These are phyloP conservation scores for Morinoia aosen DNA, from an alignment of 2,888 invertebrate genomes.

Conservation along the genomic window DNA sequence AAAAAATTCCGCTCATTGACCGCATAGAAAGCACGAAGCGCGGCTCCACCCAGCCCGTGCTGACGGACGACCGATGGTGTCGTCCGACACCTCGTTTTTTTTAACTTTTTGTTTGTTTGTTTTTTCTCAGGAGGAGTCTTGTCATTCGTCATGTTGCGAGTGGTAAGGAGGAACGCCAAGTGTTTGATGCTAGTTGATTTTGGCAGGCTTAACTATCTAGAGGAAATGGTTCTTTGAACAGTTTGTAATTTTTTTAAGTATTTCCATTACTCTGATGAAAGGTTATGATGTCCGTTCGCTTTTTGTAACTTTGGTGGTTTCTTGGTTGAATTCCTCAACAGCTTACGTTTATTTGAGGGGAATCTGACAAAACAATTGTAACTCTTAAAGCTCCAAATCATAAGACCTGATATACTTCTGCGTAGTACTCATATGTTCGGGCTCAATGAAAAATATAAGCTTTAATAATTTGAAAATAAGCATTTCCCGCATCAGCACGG, in stretches of 20 bases:
- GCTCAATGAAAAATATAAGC: too few species aligned
- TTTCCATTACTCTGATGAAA: background rate
- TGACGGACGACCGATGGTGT: background rate
- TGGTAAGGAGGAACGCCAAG: background rate
- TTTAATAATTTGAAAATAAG: too few species aligned
- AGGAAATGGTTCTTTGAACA: background rate
- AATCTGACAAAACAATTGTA: too few species aligned
- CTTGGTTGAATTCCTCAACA: too few species aligned
- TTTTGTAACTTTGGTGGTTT: background rate
- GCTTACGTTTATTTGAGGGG: too few species aligned
- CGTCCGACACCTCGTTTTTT: constrained; percentile 1
- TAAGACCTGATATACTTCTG: too few species aligned
- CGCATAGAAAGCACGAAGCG: background rate
- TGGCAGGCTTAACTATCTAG: background rate
- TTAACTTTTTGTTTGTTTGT: background rate
- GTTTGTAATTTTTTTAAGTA: background rate
- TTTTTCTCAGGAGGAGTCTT: background rate
- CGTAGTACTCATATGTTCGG: too few species aligned
- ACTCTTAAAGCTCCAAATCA: too few species aligned
- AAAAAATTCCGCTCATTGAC: background rate
- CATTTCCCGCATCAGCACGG: too few species aligned
- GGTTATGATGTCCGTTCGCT: background rate
- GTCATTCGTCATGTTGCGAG: constrained; percentile 39
- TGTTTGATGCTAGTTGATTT: background rate
- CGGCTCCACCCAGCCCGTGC: background rate